Conservation (phyloP, 2,113 vertebrate genomes). For the Hyaena hyaena region DNA sequence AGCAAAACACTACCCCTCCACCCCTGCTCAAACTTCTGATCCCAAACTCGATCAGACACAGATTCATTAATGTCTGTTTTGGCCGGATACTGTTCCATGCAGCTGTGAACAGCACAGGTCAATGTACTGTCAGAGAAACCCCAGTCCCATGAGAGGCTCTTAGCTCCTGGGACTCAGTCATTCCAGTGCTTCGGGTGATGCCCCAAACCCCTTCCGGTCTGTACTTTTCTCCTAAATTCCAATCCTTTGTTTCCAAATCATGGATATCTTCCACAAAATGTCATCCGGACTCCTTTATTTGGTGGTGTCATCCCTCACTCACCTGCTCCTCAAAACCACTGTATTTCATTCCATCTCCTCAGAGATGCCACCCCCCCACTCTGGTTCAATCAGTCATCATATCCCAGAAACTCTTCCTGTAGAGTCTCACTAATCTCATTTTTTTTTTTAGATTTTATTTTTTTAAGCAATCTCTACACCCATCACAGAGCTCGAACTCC, state of each 20-base stretch:
- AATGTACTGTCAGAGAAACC: not conserved
- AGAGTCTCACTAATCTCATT: not conserved
- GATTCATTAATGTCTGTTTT: not conserved
- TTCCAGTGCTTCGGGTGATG: not conserved
- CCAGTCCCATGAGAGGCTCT: not conserved
- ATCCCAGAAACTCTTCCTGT: not conserved
- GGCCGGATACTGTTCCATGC: not conserved
- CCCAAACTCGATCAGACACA: not conserved
- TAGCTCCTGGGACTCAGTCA: not conserved
- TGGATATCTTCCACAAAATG: not conserved
- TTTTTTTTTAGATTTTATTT: not conserved
- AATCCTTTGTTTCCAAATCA: not conserved
- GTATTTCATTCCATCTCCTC: not conserved
- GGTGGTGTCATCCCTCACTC: not conserved
- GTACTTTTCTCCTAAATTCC: not conserved
- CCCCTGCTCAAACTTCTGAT: not conserved
- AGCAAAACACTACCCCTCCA: not conserved
- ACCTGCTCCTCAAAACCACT: not conserved
- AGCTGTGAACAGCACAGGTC: not conserved
- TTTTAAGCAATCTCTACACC: not conserved
- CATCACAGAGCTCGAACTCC: not conserved
- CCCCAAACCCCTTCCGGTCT: not conserved
- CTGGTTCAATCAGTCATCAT: not conserved
- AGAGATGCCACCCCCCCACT: fast-evolving
- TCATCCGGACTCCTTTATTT: not conserved